Base-by-base conservation (phyloP, 2,888 invertebrate species). In the Drosophila setosimentum region DNA sequence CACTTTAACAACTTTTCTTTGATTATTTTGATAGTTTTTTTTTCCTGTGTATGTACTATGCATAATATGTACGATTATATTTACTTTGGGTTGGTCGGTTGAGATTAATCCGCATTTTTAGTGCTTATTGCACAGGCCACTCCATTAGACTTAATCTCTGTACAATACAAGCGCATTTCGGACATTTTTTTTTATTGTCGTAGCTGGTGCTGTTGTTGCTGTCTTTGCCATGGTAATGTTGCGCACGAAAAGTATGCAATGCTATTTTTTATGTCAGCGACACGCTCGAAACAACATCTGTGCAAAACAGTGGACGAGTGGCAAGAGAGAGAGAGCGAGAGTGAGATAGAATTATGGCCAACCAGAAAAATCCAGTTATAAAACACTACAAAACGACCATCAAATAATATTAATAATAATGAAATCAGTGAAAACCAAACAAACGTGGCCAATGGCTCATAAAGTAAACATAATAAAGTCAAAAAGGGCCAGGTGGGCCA, bases 401-500 rank as follows among this genome's bases (percentile, higher is more conserved):
- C 78, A 80, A 84, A 84, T 87, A 83, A 80, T 83, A 74, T 66
- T 61, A 82, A 83, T 81, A 82, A 79, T 72, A 83, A 82, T 73
- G 67, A 82, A 84, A 84, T 80, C 80, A 74, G 65, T 71, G 55
- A 72, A 75, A 86, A 65, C 68, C 73, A 72, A 83, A 66, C 65
- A 73, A 79, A 72, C 68, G 71, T 68, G 55, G 51, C 71, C 72
- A 67, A 48, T 64, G 62, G 73, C 35, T 45, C 83, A 68, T 83
- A 85, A 83, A 85, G 72, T 73, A 78, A 83, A 80, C 78, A 76
- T 68, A 72, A 73, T 50, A 48, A 55, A 51, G 71, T 13, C 55
- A 54, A 68, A 68, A 13, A 29, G 24, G 37, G 69, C 45, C 63
- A 58, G 66, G 33, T 45, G 57, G 50, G 45, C n/a, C 69, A 77